Evolutionary conservation across 2,113 vertebrate species (phyloP), one percentile per base, ranked within the genome.

Genomic region (Illadopsis cleaveri): DNA sequence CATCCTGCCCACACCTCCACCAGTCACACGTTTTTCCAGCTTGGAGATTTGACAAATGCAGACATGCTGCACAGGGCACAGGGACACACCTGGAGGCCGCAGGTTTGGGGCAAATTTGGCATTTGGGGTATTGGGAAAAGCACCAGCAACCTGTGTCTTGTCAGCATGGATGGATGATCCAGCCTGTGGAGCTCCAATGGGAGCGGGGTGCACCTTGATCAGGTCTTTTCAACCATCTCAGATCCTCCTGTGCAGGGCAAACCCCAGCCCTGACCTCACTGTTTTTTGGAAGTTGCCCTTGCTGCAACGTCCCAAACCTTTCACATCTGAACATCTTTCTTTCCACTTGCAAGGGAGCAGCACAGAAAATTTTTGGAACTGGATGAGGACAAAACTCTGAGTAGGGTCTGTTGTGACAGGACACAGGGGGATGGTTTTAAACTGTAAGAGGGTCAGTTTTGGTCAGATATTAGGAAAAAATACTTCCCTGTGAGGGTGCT

Each of bases 281-380:
- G 68, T 38, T 25, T 23, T 47, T 7, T 15, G 38, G 51, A 56
- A 30, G 40, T 2, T 47, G n/a, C 8, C 6, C 22, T 61, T 10
- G 0, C 6, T 30, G 16, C n/a, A n/a, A n/a, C n/a, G n/a, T 6
- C 54, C 62, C 90, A 72, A 56, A 48, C 15, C 23, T 54, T 65
- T 22, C 58, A 64, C 0, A 0, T 10, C 50, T 0, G 1, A 23
- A 27, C 9, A 27, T 24, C 47, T 35, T 76, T 24, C 30, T 25
- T 57, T 31, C 30, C n/a, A 47, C 58, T 38, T 56, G n/a, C n/a
- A 56, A 65, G 50, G 40, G 30, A 56, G 12, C 42, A 40, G 30
- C 50, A 56, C 24, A 40, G 33, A 23, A 28, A 28, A 28, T 5
- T 28, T 54, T 5, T 56, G 28, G 9, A 48, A 65, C 19, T 40